A percentile compares a stretch with the other conserved stretches of the same genome.
Evolutionary conservation across 2,797 vertebrate genomes (phyloP).

Genomic region (Geotrypetes seraphini): DNA sequence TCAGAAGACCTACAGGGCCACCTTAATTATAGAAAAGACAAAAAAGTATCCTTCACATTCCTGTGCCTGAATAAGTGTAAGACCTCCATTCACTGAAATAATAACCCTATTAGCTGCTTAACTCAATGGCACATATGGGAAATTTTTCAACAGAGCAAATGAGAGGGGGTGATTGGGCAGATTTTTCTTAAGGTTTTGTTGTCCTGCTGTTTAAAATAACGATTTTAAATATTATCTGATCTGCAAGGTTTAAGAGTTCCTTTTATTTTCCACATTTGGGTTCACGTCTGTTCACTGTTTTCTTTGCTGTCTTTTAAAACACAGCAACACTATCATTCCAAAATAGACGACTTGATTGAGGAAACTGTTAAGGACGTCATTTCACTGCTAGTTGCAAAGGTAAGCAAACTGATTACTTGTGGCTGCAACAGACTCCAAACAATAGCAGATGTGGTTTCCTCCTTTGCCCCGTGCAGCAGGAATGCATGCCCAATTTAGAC

Average conservation of each 20-base stretch:
- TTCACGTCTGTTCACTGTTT: slow-evolving; percentile 27
- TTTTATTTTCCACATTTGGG: slow-evolving; percentile 31
- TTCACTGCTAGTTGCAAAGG: slow-evolving; percentile 86
- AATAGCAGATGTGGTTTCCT: no score
- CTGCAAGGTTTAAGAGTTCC: slow-evolving; percentile 37
- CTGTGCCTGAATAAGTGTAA: slow-evolving; percentile 76
- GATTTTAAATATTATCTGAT: slow-evolving; percentile 49
- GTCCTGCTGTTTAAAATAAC: slow-evolving; percentile 49
- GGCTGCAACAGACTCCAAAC: no score
- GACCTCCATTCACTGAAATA: slow-evolving; percentile 81
- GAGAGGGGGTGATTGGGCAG: slow-evolving; percentile 55
- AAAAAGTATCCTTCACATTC: slow-evolving; percentile 98
- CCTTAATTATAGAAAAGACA: slow-evolving; percentile 85
- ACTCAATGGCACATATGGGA: slow-evolving; percentile 74
- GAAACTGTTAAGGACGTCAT: slow-evolving; percentile 88
- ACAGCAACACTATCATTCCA: slow-evolving; percentile 96
- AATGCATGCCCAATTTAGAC: no score
- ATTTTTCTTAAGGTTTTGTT: slow-evolving; percentile 64
- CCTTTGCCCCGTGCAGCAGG: no score
- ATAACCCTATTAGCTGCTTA: slow-evolving; percentile 95
- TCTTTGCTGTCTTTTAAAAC: slow-evolving; percentile 45
- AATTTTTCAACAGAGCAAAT: slow-evolving; percentile 61
- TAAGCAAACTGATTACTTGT: slow-evolving; percentile 48
- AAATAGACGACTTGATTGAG: slow-evolving; percentile 92
- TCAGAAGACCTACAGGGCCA: slow-evolving; percentile 79